phyloP scores from a whole-genome alignment of 1,140 invertebrate species.

The Lordiphosa stackelbergi region DNA sequence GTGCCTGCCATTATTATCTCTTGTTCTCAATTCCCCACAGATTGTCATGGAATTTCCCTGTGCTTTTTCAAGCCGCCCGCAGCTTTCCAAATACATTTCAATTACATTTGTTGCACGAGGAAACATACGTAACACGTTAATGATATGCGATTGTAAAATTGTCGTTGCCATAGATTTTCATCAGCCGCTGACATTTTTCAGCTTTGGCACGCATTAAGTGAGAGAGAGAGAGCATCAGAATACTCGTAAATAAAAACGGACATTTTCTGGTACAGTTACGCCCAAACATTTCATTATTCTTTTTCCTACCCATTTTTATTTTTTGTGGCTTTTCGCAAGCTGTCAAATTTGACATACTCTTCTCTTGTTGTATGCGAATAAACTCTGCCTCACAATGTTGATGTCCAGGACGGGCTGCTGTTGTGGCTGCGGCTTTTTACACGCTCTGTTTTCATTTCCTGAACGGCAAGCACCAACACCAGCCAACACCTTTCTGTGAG shows the following conservation, averaged over 20 bases:
- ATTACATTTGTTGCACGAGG: constrained; percentile 14
- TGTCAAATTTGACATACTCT: constrained; percentile 47
- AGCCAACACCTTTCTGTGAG: constrained; percentile 20
- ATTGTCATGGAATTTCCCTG: too few species aligned
- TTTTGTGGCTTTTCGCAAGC: constrained; percentile 23
- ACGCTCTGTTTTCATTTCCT: constrained; percentile 20
- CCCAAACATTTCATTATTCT: constrained; percentile 13
- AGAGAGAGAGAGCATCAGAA: neutral
- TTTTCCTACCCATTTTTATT: neutral
- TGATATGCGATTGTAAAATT: constrained; percentile 24
- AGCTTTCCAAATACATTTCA: constrained; percentile 18
- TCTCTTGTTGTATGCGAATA: constrained; percentile 18
- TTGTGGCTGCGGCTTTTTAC: constrained; percentile 6
- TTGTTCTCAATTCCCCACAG: too few species aligned
- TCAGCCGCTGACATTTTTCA: constrained; percentile 1
- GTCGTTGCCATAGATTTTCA: constrained; percentile 18
- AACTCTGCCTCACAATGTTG: constrained; percentile 20
- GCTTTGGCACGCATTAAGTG: neutral
- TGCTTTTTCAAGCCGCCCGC: neutral
- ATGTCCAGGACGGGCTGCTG: neutral
- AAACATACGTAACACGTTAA: constrained; percentile 7
- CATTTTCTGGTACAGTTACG: constrained; percentile 28
- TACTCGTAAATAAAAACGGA: constrained; percentile 29
- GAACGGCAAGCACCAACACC: neutral
- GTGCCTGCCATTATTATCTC: too few species aligned